Evolutionary conservation across 2,113 vertebrate genomes (phyloP).

Genomic region (Apodemus speciosus): DNA sequence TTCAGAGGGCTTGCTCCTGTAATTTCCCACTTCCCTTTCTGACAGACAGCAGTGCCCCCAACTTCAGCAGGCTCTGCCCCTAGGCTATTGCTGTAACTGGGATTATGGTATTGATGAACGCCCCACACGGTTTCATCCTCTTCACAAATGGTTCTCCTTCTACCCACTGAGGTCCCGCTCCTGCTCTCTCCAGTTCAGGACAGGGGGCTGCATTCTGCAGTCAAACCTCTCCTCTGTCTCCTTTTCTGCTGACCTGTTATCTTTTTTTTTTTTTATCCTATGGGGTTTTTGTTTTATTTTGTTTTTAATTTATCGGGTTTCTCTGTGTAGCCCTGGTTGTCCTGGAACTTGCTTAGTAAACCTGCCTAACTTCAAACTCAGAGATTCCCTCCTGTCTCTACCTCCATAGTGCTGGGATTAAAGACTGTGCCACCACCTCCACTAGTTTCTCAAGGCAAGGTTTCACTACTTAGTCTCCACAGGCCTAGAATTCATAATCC

Average conservation of each 20-base stretch:
- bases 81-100: neutral
- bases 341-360: neutral
- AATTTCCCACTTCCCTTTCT: constrained; percentile 33
- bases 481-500: neutral
- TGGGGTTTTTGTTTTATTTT: neutral
- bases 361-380: neutral
- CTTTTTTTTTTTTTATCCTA: neutral
- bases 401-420: neutral
- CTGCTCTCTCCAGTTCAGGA: neutral
- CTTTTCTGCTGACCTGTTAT: neutral
- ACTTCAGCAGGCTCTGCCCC: constrained; percentile 1
- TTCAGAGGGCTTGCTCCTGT: neutral
- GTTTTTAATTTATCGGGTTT: neutral
- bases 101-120: neutral
- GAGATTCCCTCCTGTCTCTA: neutral
- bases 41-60: neutral
- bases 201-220: neutral
- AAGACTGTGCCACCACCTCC: neutral
- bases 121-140: neutral
- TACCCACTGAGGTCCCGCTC: neutral
- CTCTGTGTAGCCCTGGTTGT: neutral
- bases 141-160: neutral
- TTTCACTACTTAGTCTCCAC: neutral
- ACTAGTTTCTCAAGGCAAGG: neutral
- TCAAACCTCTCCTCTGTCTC: neutral